phyloP scores from a whole-genome alignment of 2,797 vertebrate genomes.

The Glyptemys insculpta region DNA sequence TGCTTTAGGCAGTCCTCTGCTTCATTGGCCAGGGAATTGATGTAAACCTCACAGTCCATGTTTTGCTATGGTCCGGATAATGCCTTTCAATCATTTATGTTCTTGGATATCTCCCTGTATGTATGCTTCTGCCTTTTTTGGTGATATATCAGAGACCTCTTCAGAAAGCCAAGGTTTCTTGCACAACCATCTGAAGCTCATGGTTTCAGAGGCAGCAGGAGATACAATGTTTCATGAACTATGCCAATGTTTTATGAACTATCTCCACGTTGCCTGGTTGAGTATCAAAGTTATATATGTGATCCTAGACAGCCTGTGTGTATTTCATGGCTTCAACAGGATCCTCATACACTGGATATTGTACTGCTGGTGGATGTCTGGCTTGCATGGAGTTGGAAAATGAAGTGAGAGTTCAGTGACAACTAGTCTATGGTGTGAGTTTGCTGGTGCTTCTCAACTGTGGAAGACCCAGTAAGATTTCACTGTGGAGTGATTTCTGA shows the following conservation, averaged over 20 bases:
- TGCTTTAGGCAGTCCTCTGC: neutral
- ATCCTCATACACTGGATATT: neutral
- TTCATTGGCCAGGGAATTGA: neutral
- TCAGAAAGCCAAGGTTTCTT: neutral
- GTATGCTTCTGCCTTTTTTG: neutral
- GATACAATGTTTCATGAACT: neutral
- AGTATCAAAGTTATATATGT: neutral
- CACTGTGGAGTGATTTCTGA: neutral
- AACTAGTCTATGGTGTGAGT: neutral
- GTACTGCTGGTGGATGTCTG: neutral
- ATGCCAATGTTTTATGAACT: neutral
- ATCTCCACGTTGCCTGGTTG: neutral
- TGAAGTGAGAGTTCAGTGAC: neutral
- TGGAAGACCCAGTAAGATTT: neutral
- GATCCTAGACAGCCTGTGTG: neutral
- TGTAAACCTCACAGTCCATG: neutral
- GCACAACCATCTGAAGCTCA: neutral
- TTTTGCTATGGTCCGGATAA: neutral
- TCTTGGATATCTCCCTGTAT: neutral
- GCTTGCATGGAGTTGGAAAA: neutral
- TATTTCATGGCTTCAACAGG: neutral
- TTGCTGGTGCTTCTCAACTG: neutral
- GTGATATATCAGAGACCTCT: neutral
- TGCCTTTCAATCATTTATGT: neutral
- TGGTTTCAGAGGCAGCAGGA: neutral